phyloP scores from a whole-genome alignment of 2,888 invertebrate species.

The Agapostemon virescens region DNA sequence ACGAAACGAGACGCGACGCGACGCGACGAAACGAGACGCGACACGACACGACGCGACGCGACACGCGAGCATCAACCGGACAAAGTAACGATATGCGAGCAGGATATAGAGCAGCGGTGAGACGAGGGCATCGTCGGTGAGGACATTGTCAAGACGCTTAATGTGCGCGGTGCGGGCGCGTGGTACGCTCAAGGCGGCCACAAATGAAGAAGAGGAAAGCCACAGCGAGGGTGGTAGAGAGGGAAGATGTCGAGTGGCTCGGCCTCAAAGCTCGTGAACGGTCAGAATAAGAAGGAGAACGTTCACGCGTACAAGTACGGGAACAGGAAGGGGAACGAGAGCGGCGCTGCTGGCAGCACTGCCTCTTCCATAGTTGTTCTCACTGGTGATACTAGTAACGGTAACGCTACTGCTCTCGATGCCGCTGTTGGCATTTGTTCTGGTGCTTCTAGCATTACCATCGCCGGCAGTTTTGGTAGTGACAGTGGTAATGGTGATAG shows the following conservation, averaged over 20 bases:
- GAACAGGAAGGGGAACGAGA: slow-evolving; percentile 65
- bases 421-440: slow-evolving; percentile 30
- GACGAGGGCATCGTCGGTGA: slow-evolving; percentile 41
- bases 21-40: neutral
- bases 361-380: slow-evolving; percentile 48
- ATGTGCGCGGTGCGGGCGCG: slow-evolving; percentile 74
- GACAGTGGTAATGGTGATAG: slow-evolving; percentile 55
- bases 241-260: slow-evolving; percentile 77
- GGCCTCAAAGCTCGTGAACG: slow-evolving; percentile 74
- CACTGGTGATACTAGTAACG: slow-evolving; percentile 41
- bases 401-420: slow-evolving; percentile 19
- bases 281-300: slow-evolving; percentile 68
- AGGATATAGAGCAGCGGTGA: slow-evolving; percentile 40
- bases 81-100: slow-evolving; percentile 31
- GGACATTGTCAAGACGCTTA: slow-evolving; percentile 63
- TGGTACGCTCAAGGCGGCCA: slow-evolving; percentile 74
- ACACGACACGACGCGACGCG: neutral
- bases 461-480: slow-evolving; percentile 46
- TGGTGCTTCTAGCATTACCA: slow-evolving; percentile 46
- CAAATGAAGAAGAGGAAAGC: slow-evolving; percentile 73
- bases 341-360: slow-evolving; percentile 58
- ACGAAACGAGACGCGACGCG: neutral
- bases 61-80: neutral
- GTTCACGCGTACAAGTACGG: slow-evolving; percentile 48
- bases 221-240: slow-evolving; percentile 72